phyloP scores from a whole-genome alignment of 2,797 vertebrate species.

The Smutsia gigantea region DNA sequence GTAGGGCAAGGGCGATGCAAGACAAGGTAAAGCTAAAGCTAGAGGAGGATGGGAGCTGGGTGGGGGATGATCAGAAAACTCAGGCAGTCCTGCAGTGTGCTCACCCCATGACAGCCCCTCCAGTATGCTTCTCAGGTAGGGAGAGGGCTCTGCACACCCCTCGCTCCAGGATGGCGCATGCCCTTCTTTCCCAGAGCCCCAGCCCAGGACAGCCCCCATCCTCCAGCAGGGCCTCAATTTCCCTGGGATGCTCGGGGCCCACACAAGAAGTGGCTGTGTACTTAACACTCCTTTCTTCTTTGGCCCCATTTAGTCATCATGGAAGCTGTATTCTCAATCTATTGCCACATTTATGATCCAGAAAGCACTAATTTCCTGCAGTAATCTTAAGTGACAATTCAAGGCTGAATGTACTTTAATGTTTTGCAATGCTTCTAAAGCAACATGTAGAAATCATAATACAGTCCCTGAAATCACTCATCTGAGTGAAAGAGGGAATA shows the following conservation, averaged over 20 bases:
- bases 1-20: accelerated
- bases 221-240: not conserved
- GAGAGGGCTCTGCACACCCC: accelerated
- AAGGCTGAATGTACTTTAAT: slow-evolving; percentile 84
- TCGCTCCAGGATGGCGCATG: accelerated
- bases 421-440: slow-evolving; percentile 85
- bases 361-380: slow-evolving; percentile 81
- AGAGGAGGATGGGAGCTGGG: accelerated
- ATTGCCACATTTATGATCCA: slow-evolving; percentile 76
- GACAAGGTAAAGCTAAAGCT: not conserved
- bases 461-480: slow-evolving; percentile 82
- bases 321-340: slow-evolving; percentile 79
- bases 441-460: slow-evolving; percentile 86
- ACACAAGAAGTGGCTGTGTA: not conserved
- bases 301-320: slow-evolving; percentile 80
- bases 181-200: not conserved
- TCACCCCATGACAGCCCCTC: no score
- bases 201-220: not conserved
- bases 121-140: no score
- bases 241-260: not conserved
- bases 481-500: slow-evolving; percentile 82
- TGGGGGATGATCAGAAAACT: not conserved
- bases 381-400: slow-evolving; percentile 86
- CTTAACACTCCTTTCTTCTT: slow-evolving; percentile 74
- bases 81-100: no score